These are phyloP conservation scores for Hemiscyllium ocellatum DNA, from an alignment of 2,113 vertebrate genomes.

Conservation along the genomic window DNA sequence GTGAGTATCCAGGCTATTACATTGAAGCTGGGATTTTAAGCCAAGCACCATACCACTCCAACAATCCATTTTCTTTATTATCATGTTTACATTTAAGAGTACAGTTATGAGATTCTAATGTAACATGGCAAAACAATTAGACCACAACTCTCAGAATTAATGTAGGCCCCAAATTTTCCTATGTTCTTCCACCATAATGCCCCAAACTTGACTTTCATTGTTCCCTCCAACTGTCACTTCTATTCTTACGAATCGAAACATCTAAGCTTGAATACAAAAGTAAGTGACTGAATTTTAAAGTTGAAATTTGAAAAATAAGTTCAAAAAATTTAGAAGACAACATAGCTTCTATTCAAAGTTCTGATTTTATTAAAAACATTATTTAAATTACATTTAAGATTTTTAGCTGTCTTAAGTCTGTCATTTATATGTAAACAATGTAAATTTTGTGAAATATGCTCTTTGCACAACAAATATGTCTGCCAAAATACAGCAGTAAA, in stretches of 20 bases:
- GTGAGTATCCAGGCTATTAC: too few species aligned
- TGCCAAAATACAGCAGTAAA: neutral
- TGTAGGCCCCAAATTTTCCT: neutral
- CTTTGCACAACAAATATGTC: neutral
- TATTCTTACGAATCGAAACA: neutral
- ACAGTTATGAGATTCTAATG: neutral
- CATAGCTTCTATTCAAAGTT: neutral
- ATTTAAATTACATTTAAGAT: neutral
- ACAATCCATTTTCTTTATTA: neutral
- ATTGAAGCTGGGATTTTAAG: neutral
- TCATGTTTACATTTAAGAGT: neutral
- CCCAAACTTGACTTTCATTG: neutral
- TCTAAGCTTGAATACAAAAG: neutral
- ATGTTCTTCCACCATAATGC: neutral
- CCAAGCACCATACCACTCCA: neutral
- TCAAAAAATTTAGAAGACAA: neutral
- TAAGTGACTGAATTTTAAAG: neutral
- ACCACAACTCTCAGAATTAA: neutral
- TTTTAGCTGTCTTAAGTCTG: neutral
- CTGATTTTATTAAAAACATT: neutral
- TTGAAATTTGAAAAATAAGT: neutral
- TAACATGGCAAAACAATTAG: neutral
- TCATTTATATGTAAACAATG: neutral
- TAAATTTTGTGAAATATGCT: neutral
- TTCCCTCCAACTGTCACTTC: neutral